Base-by-base conservation (phyloP, 2,113 vertebrate genomes). In the Leptosomus discolor region DNA sequence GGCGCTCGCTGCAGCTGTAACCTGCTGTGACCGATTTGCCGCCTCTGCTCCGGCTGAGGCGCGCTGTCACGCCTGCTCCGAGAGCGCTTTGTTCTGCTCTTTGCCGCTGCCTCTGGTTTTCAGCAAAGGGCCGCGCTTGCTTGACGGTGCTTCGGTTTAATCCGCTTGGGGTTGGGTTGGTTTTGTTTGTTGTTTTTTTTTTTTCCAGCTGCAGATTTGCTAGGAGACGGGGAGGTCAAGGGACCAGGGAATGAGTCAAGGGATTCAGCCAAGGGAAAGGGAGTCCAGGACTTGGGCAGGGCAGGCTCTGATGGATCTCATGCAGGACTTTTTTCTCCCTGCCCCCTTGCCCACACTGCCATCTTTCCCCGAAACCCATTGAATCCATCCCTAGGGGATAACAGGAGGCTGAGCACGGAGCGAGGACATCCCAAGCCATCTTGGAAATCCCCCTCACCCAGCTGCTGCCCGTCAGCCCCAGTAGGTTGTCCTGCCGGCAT, bases 81-180 rank as follows among this genome's bases (percentile, higher is more conserved):
- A 7, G 11, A 32, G 37, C 0, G 2, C 68, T 84, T 71, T 27
- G 46, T 56, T 63, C 78, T 65, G 73, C 85, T 79, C 77, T 41
- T 58, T 11, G 29, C 22, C 11, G 0, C 50, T 8, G 58, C 68
- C 68, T 23, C 71, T 4, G 83, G 68, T 23, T 23, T 43, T 2
- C 87, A 79, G 87, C 58, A 19, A 70, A 16, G 82, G 61, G 27
- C 92, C 23, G 3, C 0, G 85, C 54, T 54, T 50, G 39, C 70
- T 24, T 24, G 65, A 8, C 0, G 0, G n/a, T 57, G 61, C 87
- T 61, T 57, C 12, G 1, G 26, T 34, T 69, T 27, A 9, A 84
- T 18, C 82, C 5, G 1, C 32, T 21, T 29, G n/a, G n/a, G n/a
- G n/a, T n/a, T n/a, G n/a, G n/a, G n/a, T 51, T 22, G 19, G 34